phyloP scores from a whole-genome alignment of 1,140 invertebrate genomes.

The Achroia grisella region DNA sequence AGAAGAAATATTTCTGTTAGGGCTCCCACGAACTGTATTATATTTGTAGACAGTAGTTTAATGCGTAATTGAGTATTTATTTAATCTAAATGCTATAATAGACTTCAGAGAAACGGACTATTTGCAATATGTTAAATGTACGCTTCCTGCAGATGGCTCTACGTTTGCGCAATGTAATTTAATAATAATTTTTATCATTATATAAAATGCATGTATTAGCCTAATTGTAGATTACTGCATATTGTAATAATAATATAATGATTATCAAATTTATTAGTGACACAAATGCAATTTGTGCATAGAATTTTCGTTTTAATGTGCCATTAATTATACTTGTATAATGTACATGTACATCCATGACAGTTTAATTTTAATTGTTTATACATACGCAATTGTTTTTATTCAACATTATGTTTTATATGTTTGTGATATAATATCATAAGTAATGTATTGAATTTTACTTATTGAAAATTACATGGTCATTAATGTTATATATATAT shows the following conservation, averaged over 20 bases:
- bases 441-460: conserved; percentile 39
- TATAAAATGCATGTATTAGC: background rate
- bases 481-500: conserved; percentile 22
- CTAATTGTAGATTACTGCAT: background rate
- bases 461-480: conserved; percentile 38
- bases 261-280: conserved; percentile 3
- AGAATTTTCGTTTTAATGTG: conserved; percentile 46
- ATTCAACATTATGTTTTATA: conserved; percentile 32
- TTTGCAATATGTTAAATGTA: background rate
- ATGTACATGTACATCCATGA: conserved; percentile 30
- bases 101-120: background rate
- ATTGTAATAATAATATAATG: background rate
- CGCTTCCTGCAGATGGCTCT: no score
- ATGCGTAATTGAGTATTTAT: no score
- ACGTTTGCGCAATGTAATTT: background rate
- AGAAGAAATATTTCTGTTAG: conserved; percentile 56
- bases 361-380: conserved; percentile 3
- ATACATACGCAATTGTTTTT: conserved; percentile 23
- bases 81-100: background rate
- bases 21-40: no score
- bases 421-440: conserved; percentile 22
- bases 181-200: background rate
- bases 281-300: conserved; percentile 36
- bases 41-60: conserved; percentile 1
- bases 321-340: conserved; percentile 35